Evolutionary conservation across 92 coral and sea anemone genomes (phyloP).

Genomic region (Isaurus tuberculatus): DNA sequence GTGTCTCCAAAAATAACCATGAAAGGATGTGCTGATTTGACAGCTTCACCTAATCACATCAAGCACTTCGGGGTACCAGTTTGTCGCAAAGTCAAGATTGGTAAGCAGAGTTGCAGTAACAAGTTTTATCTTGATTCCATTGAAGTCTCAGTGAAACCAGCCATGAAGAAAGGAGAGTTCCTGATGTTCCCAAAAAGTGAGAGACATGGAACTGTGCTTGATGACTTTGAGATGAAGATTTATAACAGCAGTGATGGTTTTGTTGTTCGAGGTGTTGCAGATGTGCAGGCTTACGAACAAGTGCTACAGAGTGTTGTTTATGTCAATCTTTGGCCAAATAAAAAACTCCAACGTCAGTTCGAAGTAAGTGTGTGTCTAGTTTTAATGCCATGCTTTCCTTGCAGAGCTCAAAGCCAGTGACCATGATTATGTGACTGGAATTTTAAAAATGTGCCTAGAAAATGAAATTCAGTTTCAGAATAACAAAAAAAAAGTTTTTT

Average conservation of each 20-base stretch:
- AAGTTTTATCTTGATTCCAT: slow-evolving; percentile 74
- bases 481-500: no score
- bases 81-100: slow-evolving; percentile 66
- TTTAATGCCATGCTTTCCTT: not conserved
- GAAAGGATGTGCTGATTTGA: slow-evolving; percentile 65
- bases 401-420: no score
- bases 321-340: slow-evolving; percentile 64
- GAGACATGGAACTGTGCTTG: slow-evolving; percentile 60
- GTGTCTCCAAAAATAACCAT: slow-evolving; percentile 70
- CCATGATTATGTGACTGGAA: no score
- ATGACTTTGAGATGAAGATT: slow-evolving; percentile 70
- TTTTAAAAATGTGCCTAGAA: no score
- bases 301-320: slow-evolving; percentile 83
- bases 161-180: slow-evolving; percentile 76
- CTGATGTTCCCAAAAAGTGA: slow-evolving; percentile 73
- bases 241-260: slow-evolving; percentile 70
- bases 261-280: slow-evolving; percentile 87
- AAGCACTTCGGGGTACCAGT: slow-evolving; percentile 75
- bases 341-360: slow-evolving; percentile 62
- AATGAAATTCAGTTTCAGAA: no score
- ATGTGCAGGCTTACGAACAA: slow-evolving; percentile 70
- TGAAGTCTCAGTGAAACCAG: slow-evolving; percentile 80
- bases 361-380: slow-evolving; percentile 60
- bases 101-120: slow-evolving; percentile 64
- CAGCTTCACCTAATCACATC: slow-evolving; percentile 40